phyloP scores from a whole-genome alignment of 1,140 invertebrate species.

The Lordiphosa collinella region DNA sequence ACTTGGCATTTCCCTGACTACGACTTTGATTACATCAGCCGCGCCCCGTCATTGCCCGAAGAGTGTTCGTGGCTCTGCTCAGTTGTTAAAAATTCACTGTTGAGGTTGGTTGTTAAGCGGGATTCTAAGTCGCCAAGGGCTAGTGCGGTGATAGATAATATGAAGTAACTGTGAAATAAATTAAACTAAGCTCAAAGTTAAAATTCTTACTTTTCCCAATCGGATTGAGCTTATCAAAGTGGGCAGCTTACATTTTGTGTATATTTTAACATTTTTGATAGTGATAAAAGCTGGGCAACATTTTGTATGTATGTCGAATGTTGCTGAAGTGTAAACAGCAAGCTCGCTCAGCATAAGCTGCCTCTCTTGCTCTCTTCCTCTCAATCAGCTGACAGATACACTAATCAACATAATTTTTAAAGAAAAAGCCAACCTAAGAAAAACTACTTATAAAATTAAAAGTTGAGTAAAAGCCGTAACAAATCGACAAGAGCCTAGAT shows the following conservation, averaged over 20 bases:
- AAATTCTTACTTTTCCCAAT: neutral
- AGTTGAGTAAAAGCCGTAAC: neutral
- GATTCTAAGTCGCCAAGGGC: neutral
- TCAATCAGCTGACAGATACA: slow-evolving; percentile 45
- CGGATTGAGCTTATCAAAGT: neutral
- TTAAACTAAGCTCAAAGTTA: neutral
- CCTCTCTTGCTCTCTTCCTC: slow-evolving; percentile 1
- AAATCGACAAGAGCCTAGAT: too few species aligned
- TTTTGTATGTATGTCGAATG: slow-evolving; percentile 36
- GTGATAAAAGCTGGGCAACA: slow-evolving; percentile 4
- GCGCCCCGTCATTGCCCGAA: slow-evolving; percentile 3
- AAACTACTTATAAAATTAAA: slow-evolving; percentile 4
- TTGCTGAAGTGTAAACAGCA: slow-evolving; percentile 1
- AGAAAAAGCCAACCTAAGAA: too few species aligned
- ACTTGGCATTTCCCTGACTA: slow-evolving; percentile 16
- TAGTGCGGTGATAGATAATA: slow-evolving; percentile 6
- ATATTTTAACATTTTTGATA: neutral
- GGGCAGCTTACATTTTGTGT: neutral
- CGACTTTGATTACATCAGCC: slow-evolving; percentile 59
- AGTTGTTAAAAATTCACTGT: slow-evolving; percentile 52
- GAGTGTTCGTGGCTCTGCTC: slow-evolving; percentile 28
- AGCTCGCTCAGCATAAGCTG: slow-evolving; percentile 11
- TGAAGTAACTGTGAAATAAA: slow-evolving; percentile 4
- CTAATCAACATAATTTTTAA: slow-evolving; percentile 1
- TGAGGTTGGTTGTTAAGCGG: slow-evolving; percentile 52